Evolutionary conservation across 2,888 invertebrate genomes (phyloP).

Genomic region (Andrena dorsata): DNA sequence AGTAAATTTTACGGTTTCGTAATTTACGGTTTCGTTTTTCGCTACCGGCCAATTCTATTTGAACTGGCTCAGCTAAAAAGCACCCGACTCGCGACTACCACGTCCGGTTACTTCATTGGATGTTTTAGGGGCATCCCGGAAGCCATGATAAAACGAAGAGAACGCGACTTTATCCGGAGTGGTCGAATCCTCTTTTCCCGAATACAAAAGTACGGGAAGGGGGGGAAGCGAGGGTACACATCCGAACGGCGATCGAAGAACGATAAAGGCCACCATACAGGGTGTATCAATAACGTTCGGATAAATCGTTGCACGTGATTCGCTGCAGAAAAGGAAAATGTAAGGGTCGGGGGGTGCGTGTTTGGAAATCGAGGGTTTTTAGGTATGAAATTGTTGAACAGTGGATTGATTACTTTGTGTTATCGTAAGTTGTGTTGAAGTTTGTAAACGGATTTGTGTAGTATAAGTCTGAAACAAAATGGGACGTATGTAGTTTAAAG

Average conservation of each 20-base stretch:
- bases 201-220: constrained; percentile 3
- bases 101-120: constrained; percentile 18
- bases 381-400: no score
- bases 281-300: background rate
- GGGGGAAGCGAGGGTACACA: constrained; percentile 28
- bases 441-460: no score
- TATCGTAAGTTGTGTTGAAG: no score
- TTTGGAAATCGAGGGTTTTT: background rate
- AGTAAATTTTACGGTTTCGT: constrained; percentile 59
- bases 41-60: constrained; percentile 45
- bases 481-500: no score
- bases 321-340: background rate
- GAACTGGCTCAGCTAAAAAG: constrained; percentile 38
- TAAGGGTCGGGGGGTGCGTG: background rate
- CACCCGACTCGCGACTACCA: constrained; percentile 2
- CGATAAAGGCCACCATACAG: constrained; percentile 19
- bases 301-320: constrained; percentile 17
- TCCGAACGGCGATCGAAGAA: constrained; percentile 34
- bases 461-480: no score
- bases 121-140: constrained; percentile 30
- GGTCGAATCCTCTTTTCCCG: constrained; percentile 24
- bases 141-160: constrained; percentile 40
- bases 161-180: constrained; percentile 31
- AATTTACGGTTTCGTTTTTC: constrained; percentile 54
- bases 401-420: no score